These are phyloP conservation scores for Diploscapter pachys DNA, from an alignment of 1,140 invertebrate genomes.

Conservation along the genomic window DNA sequence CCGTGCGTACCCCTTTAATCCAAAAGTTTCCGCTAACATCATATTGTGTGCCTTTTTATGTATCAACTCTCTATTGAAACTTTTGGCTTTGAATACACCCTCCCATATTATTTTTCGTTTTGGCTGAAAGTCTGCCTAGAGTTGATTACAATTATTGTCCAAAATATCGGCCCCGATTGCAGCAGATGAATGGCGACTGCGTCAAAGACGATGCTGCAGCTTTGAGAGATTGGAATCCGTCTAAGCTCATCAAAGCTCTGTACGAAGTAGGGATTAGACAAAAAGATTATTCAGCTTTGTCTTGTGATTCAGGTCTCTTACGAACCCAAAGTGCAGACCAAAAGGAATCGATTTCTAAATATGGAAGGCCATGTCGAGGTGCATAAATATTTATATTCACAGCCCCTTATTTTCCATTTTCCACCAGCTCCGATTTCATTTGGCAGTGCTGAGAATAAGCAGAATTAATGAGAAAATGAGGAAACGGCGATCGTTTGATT, in stretches of 20 bases:
- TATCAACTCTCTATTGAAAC: too few relatives aligned
- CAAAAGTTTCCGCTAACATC: too few relatives aligned
- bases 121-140: too few relatives aligned
- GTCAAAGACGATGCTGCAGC: constrained; percentile 18
- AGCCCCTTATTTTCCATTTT: background rate
- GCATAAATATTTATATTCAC: background rate
- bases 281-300: background rate
- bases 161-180: background rate
- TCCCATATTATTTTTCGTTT: too few relatives aligned
- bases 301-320: constrained; percentile 34
- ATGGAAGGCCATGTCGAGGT: constrained; percentile 58
- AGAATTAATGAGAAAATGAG: too few relatives aligned
- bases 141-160: too few relatives aligned
- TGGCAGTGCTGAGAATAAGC: background rate
- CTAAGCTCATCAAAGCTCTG: constrained; percentile 29
- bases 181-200: constrained; percentile 27
- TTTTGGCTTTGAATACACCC: too few relatives aligned
- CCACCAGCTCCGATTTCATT: background rate
- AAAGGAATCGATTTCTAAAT: constrained; percentile 41
- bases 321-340: constrained; percentile 37
- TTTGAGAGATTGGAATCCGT: constrained; percentile 35
- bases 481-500: background rate
- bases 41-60: too few relatives aligned
- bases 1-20: too few relatives aligned
- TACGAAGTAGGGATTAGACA: constrained; percentile 33